These are phyloP conservation scores for Momotus momota DNA, from an alignment of 2,797 vertebrate genomes.

Conservation along the genomic window DNA sequence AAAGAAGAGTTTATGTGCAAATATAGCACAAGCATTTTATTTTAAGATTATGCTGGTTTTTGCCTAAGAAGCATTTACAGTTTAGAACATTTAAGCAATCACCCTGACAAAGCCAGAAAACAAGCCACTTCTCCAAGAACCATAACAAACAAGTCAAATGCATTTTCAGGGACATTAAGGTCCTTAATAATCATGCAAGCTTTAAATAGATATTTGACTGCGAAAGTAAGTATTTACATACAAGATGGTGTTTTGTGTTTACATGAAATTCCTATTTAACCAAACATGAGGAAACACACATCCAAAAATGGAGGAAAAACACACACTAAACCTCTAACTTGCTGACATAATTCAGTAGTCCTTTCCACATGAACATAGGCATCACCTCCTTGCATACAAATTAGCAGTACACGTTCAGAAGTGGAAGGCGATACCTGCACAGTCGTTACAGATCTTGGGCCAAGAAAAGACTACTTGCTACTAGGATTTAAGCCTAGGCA, in stretches of 20 bases:
- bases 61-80: not conserved
- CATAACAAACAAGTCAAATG: not conserved
- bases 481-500: not conserved
- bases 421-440: not conserved
- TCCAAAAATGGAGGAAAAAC: not conserved
- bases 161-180: not conserved
- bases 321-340: not conserved
- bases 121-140: conserved; percentile 3
- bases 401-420: not conserved
- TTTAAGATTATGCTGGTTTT: not conserved
- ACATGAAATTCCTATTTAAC: not conserved
- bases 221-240: conserved; percentile 11
- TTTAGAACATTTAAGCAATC: not conserved
- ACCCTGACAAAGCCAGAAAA: conserved; percentile 2
- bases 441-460: not conserved
- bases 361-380: not conserved
- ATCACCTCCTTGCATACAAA: not conserved
- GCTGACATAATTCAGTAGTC: not conserved
- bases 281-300: not conserved
- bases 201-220: not conserved
- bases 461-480: not conserved
- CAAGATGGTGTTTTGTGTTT: not conserved
- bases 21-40: not conserved
- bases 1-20: not conserved
- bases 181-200: not conserved